Evolutionary conservation across 2,888 invertebrate species (phyloP).

Genomic region (Amiota mariae): DNA sequence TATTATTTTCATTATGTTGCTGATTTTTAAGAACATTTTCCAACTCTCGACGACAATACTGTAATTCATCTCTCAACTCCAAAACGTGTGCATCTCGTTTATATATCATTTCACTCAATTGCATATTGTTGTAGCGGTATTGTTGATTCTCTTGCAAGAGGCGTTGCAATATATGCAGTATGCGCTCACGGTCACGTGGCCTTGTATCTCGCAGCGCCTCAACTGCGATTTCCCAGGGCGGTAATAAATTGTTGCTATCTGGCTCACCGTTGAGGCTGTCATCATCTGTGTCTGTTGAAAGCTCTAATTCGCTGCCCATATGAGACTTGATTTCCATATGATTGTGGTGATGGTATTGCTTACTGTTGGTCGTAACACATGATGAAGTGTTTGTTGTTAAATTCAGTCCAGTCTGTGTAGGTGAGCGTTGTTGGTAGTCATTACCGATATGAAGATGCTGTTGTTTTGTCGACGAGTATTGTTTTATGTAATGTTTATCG

Average conservation of each 20-base stretch:
- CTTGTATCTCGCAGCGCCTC: slow-evolving; percentile 71
- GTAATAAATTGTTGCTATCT: slow-evolving; percentile 72
- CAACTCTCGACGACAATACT: slow-evolving; percentile 67
- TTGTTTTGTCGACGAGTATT: slow-evolving; percentile 34
- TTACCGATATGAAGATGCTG: slow-evolving; percentile 38
- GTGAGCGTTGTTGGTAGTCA: slow-evolving; percentile 53
- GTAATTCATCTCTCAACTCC: slow-evolving; percentile 70
- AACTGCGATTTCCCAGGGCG: slow-evolving; percentile 72
- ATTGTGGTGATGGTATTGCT: slow-evolving; percentile 41
- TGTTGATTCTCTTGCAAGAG: slow-evolving; percentile 72
- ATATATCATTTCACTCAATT: slow-evolving; percentile 68
- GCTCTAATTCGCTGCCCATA: slow-evolving; percentile 78
- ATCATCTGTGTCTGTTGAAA: slow-evolving; percentile 84
- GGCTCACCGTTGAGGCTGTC: slow-evolving; percentile 75
- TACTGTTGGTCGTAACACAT: slow-evolving; percentile 70
- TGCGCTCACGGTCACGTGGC: slow-evolving; percentile 70
- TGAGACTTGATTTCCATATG: slow-evolving; percentile 54
- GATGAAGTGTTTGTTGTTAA: slow-evolving; percentile 66
- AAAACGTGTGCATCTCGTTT: slow-evolving; percentile 70
- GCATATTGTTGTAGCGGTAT: slow-evolving; percentile 68
- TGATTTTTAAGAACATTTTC: slow-evolving; percentile 48
- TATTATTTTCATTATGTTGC: slow-evolving; percentile 41
- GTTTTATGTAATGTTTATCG: slow-evolving; percentile 58
- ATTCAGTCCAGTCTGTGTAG: slow-evolving; percentile 64
- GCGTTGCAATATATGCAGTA: slow-evolving; percentile 69